These are phyloP conservation scores for Lontra canadensis DNA, from an alignment of 2,113 vertebrate species.

Conservation along the genomic window DNA sequence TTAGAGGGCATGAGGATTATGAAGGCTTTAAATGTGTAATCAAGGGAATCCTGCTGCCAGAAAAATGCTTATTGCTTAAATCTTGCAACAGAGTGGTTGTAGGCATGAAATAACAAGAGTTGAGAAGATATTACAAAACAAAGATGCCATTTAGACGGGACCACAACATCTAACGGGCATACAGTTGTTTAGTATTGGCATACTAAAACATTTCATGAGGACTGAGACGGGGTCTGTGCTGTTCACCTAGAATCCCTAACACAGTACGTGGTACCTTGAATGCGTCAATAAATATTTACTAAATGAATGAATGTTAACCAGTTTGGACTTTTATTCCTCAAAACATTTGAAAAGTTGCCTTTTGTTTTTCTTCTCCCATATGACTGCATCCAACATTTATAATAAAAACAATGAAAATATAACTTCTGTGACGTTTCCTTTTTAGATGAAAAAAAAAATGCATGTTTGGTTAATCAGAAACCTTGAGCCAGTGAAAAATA, in stretches of 20 bases:
- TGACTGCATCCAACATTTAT: neutral
- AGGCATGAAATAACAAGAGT: neutral
- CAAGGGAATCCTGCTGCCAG: neutral
- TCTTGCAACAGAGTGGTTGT: neutral
- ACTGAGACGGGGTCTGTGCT: neutral
- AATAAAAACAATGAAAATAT: neutral
- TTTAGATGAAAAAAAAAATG: neutral
- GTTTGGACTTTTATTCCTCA: neutral
- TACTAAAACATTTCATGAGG: neutral
- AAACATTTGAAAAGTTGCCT: conserved; percentile 29
- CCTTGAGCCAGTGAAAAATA: neutral
- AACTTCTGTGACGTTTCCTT: neutral
- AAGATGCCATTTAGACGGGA: neutral
- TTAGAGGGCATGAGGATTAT: neutral
- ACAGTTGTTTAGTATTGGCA: neutral
- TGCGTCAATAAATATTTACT: neutral
- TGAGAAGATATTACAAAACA: neutral
- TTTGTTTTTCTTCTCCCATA: neutral
- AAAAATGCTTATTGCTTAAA: neutral
- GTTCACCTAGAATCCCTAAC: neutral
- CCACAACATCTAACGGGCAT: neutral
- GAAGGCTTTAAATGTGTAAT: neutral
- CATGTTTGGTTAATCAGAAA: neutral
- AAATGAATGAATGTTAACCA: neutral
- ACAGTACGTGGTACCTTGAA: neutral